phyloP scores from a whole-genome alignment of 2,113 vertebrate genomes.

The Capreolus pygargus region DNA sequence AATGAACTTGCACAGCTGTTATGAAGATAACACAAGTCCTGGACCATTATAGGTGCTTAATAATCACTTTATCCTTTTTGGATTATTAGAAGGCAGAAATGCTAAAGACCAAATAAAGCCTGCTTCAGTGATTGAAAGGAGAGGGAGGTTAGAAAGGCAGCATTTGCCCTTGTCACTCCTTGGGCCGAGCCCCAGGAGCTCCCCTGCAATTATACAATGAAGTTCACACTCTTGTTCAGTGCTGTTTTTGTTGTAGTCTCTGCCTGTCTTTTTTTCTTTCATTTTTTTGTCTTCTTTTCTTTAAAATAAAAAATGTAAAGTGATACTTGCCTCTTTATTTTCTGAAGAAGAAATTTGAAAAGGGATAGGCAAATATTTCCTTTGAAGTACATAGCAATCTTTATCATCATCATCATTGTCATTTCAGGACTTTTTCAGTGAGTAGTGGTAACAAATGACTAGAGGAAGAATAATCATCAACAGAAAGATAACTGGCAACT shows the following conservation, averaged over 20 bases:
- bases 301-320: conserved; percentile 29
- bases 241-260: not conserved
- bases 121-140: conserved; percentile 7
- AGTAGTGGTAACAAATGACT: not conserved
- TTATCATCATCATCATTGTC: not conserved
- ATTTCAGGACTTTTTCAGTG: not conserved
- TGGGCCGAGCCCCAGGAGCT: not conserved
- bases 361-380: not conserved
- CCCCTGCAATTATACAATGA: not conserved
- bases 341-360: not conserved
- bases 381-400: not conserved
- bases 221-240: not conserved
- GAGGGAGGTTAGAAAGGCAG: not conserved
- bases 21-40: not conserved
- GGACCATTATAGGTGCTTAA: not conserved
- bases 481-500: not conserved
- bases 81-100: conserved; percentile 31
- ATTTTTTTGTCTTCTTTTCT: conserved; percentile 11
- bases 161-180: not conserved
- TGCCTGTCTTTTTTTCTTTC: conserved; percentile 15
- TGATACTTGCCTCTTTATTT: conserved; percentile 15
- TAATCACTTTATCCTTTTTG: conserved; percentile 37
- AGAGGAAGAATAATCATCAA: not conserved
- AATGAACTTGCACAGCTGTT: not conserved
- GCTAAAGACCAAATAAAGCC: conserved; percentile 17